Evolutionary conservation across 2,113 vertebrate genomes (phyloP), one percentile per base, ranked within the genome.

Genomic region (Rhineura floridana): DNA sequence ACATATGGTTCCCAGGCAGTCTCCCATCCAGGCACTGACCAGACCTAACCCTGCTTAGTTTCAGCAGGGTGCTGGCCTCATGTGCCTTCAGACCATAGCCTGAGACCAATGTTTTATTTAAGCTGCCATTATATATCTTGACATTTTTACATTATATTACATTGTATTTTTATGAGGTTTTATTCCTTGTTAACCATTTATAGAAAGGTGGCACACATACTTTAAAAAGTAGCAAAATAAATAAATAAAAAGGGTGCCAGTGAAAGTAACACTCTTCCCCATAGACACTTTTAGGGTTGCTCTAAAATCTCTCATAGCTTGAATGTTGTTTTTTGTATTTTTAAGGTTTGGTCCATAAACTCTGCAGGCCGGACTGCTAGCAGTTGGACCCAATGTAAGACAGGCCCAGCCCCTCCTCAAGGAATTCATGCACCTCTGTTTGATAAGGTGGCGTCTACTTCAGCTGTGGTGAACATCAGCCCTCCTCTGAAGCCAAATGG

Each of bases 281-380:
- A 5, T 1, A 87, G 36, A 33, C 39, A 6, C 28, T 17, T 52
- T 87, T 44, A 73, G 50, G 23, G 4, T 12, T 63, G 0, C 0
- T 55, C 65, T 50, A 0, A 83, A n/a, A n/a, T n/a, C n/a, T 48
- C 87, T 30, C 52, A 5, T 19, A 15, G 21, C 30, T 36, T 85
- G 2, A 33, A 86, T 10, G 87, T n/a, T 48, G 30, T 30, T 42
- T 0, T 87, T 84, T 50, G 0, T 93, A 69, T 89, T 92, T 90
- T 19, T 0, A 93, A 99, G 98, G 98, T 99, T 88, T 97, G 97
- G 96, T 97, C 98, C 0, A 97, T 98, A 55, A 99, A 99, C 93
- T 98, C 97, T 0, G 98, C 96, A 0, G 98, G 98, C 25, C 96
- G 90, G 85, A 92, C 95, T 0, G 88, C 95, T 0, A 98, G 98